Evolutionary conservation across 2,797 vertebrate species (phyloP), one percentile per base, ranked within the genome.

Genomic region (Yasuhikotakia modesta): DNA sequence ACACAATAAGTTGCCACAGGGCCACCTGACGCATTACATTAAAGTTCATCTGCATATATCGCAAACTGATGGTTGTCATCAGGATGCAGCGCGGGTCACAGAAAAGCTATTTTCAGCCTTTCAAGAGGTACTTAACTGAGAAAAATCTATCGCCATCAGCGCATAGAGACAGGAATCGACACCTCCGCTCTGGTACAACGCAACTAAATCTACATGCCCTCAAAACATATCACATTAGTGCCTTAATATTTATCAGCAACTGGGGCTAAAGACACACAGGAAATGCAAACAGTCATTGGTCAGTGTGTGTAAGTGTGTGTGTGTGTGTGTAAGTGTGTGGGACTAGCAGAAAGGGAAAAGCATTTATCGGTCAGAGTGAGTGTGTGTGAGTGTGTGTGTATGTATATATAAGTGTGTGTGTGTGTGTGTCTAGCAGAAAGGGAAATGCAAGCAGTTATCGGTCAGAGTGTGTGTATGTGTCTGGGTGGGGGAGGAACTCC

Each of bases 401-500:
- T n/a, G n/a, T n/a, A n/a, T n/a, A n/a, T n/a, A n/a, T n/a, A n/a
- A n/a, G n/a, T n/a, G n/a, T n/a, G n/a, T n/a, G n/a, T n/a, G n/a
- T n/a, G n/a, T n/a, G n/a, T n/a, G n/a, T n/a, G n/a, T n/a, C 27
- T 27, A 27, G 27, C 27, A 27, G 4, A 27, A 27, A 27, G 27
- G 4, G 27, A 27, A 27, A 27, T 27, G 27, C n/a, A 4, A 27
- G 50, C 16, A 61, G 74, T 76, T 53, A 69, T 27, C 10, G 21
- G 55, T 58, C 52, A 55, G 24, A 30, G 16, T 77, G 75, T 21
- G 39, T 10, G 10, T 43, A 10, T 78, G 4, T 35, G 45, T 12
- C 1, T 48, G 43, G 17, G 58, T 17, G n/a, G 21, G 67, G 55
- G 71, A 35, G 76, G 66, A 64, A 76, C 70, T 76, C 77, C 70